phyloP scores from a whole-genome alignment of 2,888 invertebrate species.

The Plebejus anna region DNA sequence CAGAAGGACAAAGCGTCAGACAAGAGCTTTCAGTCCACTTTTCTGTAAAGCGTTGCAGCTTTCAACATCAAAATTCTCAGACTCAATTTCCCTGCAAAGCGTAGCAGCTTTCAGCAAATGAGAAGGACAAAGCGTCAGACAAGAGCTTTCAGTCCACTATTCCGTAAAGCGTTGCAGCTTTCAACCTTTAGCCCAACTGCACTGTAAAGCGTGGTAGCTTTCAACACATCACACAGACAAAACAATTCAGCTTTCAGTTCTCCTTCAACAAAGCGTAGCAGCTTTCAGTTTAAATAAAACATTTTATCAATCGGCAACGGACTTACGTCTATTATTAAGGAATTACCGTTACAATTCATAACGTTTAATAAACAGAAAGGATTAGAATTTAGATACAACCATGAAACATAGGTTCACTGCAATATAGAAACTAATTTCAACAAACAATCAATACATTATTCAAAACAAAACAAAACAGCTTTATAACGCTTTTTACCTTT shows the following conservation, averaged over 20 bases:
- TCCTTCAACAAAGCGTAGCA: too few relatives aligned
- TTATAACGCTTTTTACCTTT: constrained; percentile 34
- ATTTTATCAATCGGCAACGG: too few relatives aligned
- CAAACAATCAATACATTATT: too few relatives aligned
- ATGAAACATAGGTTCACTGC: too few relatives aligned
- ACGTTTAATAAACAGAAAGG: too few relatives aligned
- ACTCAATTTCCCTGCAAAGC: background rate
- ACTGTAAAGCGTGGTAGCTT: background rate
- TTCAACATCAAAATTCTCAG: background rate
- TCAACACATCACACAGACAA: background rate
- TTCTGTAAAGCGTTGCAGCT: background rate
- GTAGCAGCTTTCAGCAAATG: background rate
- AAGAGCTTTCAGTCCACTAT: background rate
- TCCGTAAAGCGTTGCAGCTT: background rate
- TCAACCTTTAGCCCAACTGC: background rate
- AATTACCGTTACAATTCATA: too few relatives aligned
- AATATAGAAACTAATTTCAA: too few relatives aligned
- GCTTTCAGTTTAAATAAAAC: too few relatives aligned
- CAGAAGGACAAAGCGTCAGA: background rate
- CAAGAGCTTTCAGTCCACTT: background rate
- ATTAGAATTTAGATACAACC: too few relatives aligned
- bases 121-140: background rate
- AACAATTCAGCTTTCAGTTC: too few relatives aligned
- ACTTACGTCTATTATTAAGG: too few relatives aligned
- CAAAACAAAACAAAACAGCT: background rate